Evolutionary conservation across 1,140 invertebrate genomes (phyloP), one percentile per base, ranked within the genome.

Genomic region (Drosophila orena): DNA sequence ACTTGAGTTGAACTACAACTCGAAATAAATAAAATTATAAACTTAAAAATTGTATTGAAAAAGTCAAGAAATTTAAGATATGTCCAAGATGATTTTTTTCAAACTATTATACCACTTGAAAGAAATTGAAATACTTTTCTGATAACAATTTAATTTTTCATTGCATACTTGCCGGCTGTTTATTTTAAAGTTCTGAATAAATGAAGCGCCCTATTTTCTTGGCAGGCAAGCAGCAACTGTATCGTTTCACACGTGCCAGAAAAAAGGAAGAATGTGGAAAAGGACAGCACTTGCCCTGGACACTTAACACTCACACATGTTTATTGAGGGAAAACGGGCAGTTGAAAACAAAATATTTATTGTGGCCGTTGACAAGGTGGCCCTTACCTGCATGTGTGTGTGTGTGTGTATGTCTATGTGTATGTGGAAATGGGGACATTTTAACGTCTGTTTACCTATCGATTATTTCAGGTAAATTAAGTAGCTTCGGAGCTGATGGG

Each of bases 391-490:
- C 37, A 34, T 43, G 34, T 42, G 11, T 56, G 27, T 14, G 44
- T 50, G 20, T 56, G 35, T 64, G 46, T 57, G 20, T 22, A 2
- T 2, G 20, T 2, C 1, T 22, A 2, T 22, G 22, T 57, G 55
- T 81, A 76, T 83, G 84, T 52, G 84, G 83, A 80, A 89, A 80
- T 89, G 60, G 73, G 69, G 69, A 77, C 84, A 78, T 84, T 89
- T 89, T 80, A 89, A 89, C 84, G 85, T 89, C 80, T 89, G 84
- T 89, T 89, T 89, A 89, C 84, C 85, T 90, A 89, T 89, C 84
- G 84, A 89, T 89, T 89, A 89, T 89, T 89, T 89, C 84, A 89
- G 84, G 84, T 89, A 89, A 89, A 89, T 89, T 89, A 89, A 89
- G 84, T 89, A 89, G 84, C 84, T 89, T 77, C 60, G 66, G 71